Percentiles rank a stretch among this genome's conserved stretches.
phyloP scores from a whole-genome alignment of 1,140 invertebrate genomes.

The Anastatus disparis region DNA sequence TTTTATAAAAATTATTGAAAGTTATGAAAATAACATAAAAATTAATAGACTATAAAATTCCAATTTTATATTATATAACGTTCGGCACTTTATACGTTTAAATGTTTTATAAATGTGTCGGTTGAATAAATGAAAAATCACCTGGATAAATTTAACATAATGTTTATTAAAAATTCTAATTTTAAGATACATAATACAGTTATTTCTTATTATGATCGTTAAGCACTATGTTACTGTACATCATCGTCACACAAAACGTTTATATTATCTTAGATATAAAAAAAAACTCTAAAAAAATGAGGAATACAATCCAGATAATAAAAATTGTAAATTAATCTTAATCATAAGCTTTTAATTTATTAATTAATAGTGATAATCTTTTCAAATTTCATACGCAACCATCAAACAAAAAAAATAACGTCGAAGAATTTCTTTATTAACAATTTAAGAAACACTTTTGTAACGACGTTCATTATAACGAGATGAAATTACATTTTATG shows the following conservation, averaged over 20 bases:
- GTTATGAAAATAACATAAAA: no score
- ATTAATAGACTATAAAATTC: no score
- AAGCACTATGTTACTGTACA: slow-evolving; percentile 30
- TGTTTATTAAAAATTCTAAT: slow-evolving; percentile 24
- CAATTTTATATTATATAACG: no score
- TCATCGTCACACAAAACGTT: slow-evolving; percentile 15
- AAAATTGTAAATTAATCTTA: slow-evolving; percentile 13
- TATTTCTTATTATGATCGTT: neutral
- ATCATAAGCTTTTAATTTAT: no score
- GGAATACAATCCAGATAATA: neutral
- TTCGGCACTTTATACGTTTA: no score
- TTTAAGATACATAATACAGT: slow-evolving; percentile 29
- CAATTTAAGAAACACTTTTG: neutral
- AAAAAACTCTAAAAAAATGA: slow-evolving; percentile 16
- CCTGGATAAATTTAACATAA: neutral
- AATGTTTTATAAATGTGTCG: no score
- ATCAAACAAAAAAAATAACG: slow-evolving; percentile 7
- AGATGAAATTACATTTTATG: slow-evolving; percentile 17
- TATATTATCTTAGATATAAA: no score
- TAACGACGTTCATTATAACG: neutral
- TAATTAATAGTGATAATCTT: no score
- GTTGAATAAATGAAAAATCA: no score
- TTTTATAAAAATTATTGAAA: no score
- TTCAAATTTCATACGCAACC: no score
- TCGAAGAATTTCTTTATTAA: slow-evolving; percentile 2